Conservation (phyloP, 2,888 invertebrate genomes). For the Luperina testacea region DNA sequence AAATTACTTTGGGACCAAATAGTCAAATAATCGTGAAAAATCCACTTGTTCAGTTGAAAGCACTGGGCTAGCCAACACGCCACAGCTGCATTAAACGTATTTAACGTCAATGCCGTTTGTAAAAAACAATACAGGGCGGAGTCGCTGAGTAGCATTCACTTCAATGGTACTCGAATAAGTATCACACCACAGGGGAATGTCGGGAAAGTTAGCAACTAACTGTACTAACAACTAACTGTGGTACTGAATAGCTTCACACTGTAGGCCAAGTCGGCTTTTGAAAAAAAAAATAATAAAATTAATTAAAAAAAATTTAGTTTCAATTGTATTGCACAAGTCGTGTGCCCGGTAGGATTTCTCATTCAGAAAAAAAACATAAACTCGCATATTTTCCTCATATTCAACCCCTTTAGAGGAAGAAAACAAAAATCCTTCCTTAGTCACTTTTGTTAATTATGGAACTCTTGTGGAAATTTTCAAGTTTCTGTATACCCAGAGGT, state of each 20-base stretch:
- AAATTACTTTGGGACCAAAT: neutral
- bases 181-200: neutral
- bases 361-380: neutral
- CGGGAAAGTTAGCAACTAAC: too few species aligned
- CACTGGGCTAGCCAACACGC: neutral
- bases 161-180: slow-evolving; percentile 6
- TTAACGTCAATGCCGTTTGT: neutral
- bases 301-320: neutral
- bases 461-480: neutral
- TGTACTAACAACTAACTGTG: too few species aligned
- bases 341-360: neutral
- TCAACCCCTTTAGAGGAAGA: neutral
- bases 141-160: neutral
- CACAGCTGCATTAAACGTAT: neutral
- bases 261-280: neutral
- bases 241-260: neutral
- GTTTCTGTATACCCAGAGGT: neutral
- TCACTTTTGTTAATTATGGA: neutral
- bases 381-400: neutral
- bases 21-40: neutral
- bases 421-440: neutral
- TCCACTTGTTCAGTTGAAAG: neutral
- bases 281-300: neutral
- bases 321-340: neutral
- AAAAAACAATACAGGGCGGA: neutral